Base-by-base conservation (phyloP, 2,113 vertebrate genomes). In the Meriones unguiculatus region DNA sequence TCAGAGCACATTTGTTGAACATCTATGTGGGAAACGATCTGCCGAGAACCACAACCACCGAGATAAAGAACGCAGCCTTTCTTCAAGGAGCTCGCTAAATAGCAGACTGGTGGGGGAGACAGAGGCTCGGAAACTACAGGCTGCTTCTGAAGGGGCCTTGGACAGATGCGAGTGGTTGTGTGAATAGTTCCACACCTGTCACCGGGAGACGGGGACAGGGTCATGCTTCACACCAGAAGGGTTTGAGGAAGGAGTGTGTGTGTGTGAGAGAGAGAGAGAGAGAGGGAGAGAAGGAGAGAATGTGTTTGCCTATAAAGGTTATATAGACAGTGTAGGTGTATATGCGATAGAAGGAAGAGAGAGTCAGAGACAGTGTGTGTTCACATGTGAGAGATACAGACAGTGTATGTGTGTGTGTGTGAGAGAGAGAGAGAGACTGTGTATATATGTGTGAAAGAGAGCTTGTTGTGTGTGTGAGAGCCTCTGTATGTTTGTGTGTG, bases 21-120 rank as follows among this genome's bases (percentile, higher is more conserved):
- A 81, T 67, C 80, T 76, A 1, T 20, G 1, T 30, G 75, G 76
- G 89, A 65, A 86, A 62, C 11, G 6, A 22, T 64, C 2, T 72
- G 1, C 76, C 22, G 7, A 54, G 50, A 84, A 64, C 30, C 13
- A 50, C 82, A 76, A 28, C 30, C 52, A 46, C 4, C 1, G 67
- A 92, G 87, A 67, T 87, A 67, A 87, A 84, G 90, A 86, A 90
- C 80, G 70, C 73, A 87, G 46, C 2, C 69, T 80, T 93, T 87
- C 46, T 95, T 93, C 50, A 32, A 62, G 59, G 28, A 95, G 84
- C 84, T 94, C 70, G 15, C 62, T 6, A 59, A 62, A 78, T 8
- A 89, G 13, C 77, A 77, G 89, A 95, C 93, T 93, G 75, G 65
- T 95, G 91, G 65, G 94, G 81, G 89, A 90, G 94, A 84, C 87